Evolutionary conservation across 2,113 vertebrate genomes (phyloP).

Genomic region (Echinops telfairi): DNA sequence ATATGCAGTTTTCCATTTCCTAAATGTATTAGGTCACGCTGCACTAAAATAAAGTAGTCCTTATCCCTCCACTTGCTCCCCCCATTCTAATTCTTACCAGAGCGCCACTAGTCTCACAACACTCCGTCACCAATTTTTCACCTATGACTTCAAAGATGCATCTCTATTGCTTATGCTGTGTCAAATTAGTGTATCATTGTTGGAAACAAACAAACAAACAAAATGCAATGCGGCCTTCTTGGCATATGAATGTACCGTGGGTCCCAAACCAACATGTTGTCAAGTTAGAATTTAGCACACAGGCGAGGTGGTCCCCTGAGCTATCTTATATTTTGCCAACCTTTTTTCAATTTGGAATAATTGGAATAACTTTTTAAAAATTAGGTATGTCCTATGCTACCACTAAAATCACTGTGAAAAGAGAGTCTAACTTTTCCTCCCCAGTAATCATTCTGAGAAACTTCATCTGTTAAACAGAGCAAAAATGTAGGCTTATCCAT

Average conservation of each 20-base stretch:
- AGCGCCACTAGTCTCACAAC: conserved; percentile 57
- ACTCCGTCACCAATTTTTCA: conserved; percentile 62
- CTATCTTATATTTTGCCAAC: conserved; percentile 19
- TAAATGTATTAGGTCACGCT: conserved; percentile 45
- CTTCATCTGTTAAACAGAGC: neutral
- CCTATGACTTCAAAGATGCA: neutral
- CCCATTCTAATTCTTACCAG: conserved; percentile 71
- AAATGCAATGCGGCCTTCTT: conserved; percentile 39
- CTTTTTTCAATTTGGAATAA: conserved; percentile 32
- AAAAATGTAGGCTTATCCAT: conserved; percentile 1
- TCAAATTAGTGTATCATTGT: conserved; percentile 1
- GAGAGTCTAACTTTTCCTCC: neutral
- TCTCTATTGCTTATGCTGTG: too few species aligned
- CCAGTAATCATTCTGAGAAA: conserved; percentile 33
- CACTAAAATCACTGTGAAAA: conserved; percentile 3
- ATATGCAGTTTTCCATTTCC: conserved; percentile 33
- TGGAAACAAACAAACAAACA: conserved; percentile 16
- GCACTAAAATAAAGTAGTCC: neutral
- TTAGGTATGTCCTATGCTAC: conserved; percentile 18
- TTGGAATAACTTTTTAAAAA: conserved; percentile 7
- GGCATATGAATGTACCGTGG: conserved; percentile 23
- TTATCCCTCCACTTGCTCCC: neutral
- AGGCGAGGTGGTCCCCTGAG: neutral
- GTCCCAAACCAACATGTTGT: neutral
- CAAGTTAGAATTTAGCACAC: conserved; percentile 5